A percentile compares a stretch with the other conserved stretches of the same genome.
These are phyloP conservation scores for Lamellibrachia columna DNA, from an alignment of 2,888 invertebrate species.

Conservation along the genomic window DNA sequence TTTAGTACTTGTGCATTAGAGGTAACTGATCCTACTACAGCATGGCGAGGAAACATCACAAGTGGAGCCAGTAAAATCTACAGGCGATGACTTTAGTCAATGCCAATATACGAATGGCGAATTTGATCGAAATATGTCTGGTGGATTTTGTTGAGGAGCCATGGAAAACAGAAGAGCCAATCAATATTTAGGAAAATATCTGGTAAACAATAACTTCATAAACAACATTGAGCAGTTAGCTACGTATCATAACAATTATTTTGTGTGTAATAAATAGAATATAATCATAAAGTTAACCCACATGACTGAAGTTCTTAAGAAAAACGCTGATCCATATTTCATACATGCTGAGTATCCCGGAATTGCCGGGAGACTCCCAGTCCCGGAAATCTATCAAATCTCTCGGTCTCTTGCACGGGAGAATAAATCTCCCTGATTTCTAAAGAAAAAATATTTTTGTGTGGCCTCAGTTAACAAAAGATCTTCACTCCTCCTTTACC, in stretches of 20 bases:
- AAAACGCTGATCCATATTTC: neutral
- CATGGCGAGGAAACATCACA: neutral
- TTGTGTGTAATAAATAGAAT: too few relatives aligned
- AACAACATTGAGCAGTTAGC: neutral
- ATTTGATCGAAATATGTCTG: neutral
- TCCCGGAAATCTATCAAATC: too few relatives aligned
- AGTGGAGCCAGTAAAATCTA: neutral
- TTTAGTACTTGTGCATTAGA: neutral
- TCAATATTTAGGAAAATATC: neutral
- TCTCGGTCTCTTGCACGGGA: too few relatives aligned
- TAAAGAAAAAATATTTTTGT: too few relatives aligned
- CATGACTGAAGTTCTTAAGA: neutral
- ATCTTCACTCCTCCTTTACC: too few relatives aligned
- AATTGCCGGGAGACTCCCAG: too few relatives aligned
- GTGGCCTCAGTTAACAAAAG: too few relatives aligned
- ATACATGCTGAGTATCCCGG: neutral
- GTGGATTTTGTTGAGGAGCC: neutral
- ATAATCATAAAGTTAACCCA: too few relatives aligned
- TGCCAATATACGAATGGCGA: neutral
- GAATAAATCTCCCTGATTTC: too few relatives aligned
- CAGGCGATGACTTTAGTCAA: neutral
- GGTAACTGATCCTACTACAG: neutral
- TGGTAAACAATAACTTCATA: neutral
- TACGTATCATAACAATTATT: neutral
- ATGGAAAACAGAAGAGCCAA: neutral